Evolutionary conservation across 1,140 invertebrate species (phyloP), one percentile per base, ranked within the genome.

Genomic region (Drosophila yakuba): DNA sequence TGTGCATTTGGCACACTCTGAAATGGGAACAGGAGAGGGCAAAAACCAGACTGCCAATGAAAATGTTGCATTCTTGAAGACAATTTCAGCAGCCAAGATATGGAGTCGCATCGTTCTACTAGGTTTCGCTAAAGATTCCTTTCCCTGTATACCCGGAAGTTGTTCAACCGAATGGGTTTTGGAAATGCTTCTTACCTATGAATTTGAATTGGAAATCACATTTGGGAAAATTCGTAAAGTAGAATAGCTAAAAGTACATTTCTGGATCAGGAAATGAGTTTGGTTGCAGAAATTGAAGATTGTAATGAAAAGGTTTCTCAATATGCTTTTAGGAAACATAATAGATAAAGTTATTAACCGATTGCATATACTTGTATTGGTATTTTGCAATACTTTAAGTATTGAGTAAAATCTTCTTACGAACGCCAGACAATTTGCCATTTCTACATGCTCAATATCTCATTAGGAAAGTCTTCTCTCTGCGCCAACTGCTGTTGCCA

Each of bases 1-100:
- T 86, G 86, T 90, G 79, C 85, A 89, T 89, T 89, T 89, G 85
- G 85, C 85, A 90, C 85, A 85, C 81, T 79, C 85, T 84, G 89
- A 89, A 89, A 89, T 80, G 68, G 71, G 54, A 71, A 52, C 62
- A 69, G 52, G 43, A 8, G 38, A 4, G 14, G 23, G 6, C 25
- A 25, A 66, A 45, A 43, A 14, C 56, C 36, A n/a, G 15, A 41
- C 32, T 25, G 5, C 12, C 41, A 20, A 11, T 8, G 44, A 41
- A 67, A 73, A 51, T 71, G 45, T 43, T 39, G 45, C 43, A 63
- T 35, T 63, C 54, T 47, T 68, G 36, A 20, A 36, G 60, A 36
- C 20, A 47, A 36, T 28, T 45, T 17, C 7, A 48, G 36, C 32
- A 28, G 10, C 14, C 36, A 14, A 51, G n/a, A 64, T 79, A 79